Evolutionary conservation across 2,797 vertebrate species (phyloP), one percentile per base, ranked within the genome.

Genomic region (Gouania willdenowi): DNA sequence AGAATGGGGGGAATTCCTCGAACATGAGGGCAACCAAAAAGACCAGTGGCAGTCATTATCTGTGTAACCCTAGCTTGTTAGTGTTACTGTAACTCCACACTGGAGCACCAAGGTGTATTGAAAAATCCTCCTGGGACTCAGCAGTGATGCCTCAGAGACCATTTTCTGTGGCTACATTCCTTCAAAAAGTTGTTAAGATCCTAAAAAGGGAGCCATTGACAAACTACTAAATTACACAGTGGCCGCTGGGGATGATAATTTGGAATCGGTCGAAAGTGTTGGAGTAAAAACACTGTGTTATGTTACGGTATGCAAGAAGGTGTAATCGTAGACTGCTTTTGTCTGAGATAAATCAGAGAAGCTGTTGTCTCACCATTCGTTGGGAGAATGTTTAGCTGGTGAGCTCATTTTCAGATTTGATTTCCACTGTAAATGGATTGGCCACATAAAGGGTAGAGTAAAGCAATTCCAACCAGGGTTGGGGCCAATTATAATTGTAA

Each of bases 271-370:
- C 42, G 65, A 77, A 82, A 75, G 71, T 77, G 64, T 51, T 34
- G 46, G 56, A 75, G 71, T 62, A 77, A 87, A 84, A 86, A 81
- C 67, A 77, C 61, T 75, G 72, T 85, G 71, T 88, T 79, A 54
- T 72, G 77, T 88, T 86, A 84, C 84, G 53, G 85, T 81, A 85
- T 87, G 83, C 47, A 78, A 83, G 73, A 80, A 41, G 63, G 51
- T 62, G 75, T 77, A 85, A 82, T 76, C 28, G 15, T 54, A 84
- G 66, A 80, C 2, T 4, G 29, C 72, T 72, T 75, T 84, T 87
- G 76, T 86, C 73, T 43, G 2, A 26, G 50, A 71, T 50, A 47
- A 66, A 56, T 56, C 58, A 68, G 51, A 75, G 29, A 67, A 71
- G 3, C 58, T 63, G 66, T 72, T 72, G 66, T 77, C 71, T 71